Percentiles rank a stretch among this genome's conserved stretches.
Conservation (phyloP, 2,797 vertebrate species). For the Clarias fuscus region DNA sequence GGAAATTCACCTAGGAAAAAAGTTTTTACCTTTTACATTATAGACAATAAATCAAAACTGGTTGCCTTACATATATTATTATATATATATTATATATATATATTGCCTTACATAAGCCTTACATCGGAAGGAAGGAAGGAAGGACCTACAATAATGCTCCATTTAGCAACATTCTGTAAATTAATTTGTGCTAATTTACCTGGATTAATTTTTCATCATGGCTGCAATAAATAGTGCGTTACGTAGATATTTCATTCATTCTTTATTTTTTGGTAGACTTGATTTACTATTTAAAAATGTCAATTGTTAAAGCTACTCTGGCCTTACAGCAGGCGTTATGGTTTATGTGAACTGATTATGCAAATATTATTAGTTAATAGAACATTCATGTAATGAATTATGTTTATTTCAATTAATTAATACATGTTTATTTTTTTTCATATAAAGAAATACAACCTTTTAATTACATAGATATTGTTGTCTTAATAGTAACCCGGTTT, state of each 20-base stretch:
- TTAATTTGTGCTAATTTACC: not conserved
- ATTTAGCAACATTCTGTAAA: not conserved
- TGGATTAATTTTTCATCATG: not conserved
- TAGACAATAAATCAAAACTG: no score
- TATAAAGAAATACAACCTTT: not conserved
- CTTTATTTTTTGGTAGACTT: not conserved
- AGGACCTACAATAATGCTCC: no score
- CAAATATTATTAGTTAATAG: constrained; percentile 27
- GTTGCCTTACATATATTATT: no score
- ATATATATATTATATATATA: no score
- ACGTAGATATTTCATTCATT: not conserved
- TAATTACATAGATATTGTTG: not conserved
- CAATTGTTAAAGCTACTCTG: not conserved
- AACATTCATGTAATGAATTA: not conserved
- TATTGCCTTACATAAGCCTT: no score
- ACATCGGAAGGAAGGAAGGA: no score
- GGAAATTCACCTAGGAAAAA: no score
- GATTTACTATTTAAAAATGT: not conserved
- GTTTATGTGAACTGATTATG: not conserved
- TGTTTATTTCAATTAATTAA: not conserved
- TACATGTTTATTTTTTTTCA: not conserved
- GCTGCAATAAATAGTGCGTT: not conserved
- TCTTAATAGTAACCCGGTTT: not conserved
- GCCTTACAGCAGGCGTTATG: not conserved
- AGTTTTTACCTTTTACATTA: no score